These are phyloP conservation scores for Neotoxoptera formosana DNA, from an alignment of 1,140 invertebrate species.

Conservation along the genomic window DNA sequence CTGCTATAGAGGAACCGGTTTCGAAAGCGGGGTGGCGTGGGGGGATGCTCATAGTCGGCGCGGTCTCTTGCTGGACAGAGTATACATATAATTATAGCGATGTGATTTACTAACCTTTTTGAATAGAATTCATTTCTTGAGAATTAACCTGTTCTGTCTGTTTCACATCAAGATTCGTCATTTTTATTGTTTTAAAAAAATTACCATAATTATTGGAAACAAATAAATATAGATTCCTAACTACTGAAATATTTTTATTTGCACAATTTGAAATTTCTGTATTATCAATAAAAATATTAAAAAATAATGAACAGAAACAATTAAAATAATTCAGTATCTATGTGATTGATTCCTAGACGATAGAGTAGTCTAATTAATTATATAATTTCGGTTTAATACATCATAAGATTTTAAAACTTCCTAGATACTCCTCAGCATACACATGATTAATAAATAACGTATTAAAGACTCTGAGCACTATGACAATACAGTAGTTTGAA, in stretches of 20 bases:
- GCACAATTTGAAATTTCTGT: not conserved
- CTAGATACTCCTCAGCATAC: not conserved
- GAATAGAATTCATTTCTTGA: not conserved
- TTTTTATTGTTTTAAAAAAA: not conserved
- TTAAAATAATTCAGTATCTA: not conserved
- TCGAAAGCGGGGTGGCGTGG: too few species aligned
- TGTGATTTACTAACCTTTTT: constrained; percentile 14
- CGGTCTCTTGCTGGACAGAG: too few species aligned
- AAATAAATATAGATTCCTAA: not conserved
- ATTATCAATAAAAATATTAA: not conserved
- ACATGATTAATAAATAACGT: not conserved
- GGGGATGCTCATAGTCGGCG: too few species aligned
- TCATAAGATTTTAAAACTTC: not conserved
- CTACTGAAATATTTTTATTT: not conserved
- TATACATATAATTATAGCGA: not conserved
- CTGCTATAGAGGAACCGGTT: too few species aligned
- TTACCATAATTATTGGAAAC: not conserved
- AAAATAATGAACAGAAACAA: not conserved
- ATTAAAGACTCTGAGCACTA: constrained; percentile 1
- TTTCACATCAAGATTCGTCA: not conserved
- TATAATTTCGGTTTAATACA: not conserved
- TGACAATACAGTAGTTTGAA: not conserved
- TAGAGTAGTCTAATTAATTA: not conserved
- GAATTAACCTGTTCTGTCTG: not conserved
- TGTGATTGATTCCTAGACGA: not conserved